phyloP scores from a whole-genome alignment of 2,888 invertebrate species.

The Lumbricus terrestris region DNA sequence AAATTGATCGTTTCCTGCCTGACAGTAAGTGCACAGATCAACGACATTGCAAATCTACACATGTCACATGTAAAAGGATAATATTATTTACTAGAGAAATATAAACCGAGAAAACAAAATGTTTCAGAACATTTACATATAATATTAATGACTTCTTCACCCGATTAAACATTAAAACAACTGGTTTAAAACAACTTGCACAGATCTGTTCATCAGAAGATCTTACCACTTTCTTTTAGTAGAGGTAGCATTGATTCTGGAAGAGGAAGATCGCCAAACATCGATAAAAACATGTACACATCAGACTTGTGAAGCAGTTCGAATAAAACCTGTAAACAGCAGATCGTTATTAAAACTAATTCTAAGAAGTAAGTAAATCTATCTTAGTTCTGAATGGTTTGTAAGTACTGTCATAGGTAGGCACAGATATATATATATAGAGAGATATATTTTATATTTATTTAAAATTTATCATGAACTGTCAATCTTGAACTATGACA shows the following conservation, averaged over 20 bases:
- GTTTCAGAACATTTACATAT: too few relatives aligned
- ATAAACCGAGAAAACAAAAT: neutral
- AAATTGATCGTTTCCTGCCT: too few relatives aligned
- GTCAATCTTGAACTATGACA: too few relatives aligned
- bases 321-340: neutral
- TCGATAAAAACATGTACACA: neutral
- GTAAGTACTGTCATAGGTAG: too few relatives aligned
- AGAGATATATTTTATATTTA: too few relatives aligned
- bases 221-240: neutral
- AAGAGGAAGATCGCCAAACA: slow-evolving; percentile 6
- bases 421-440: too few relatives aligned
- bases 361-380: neutral
- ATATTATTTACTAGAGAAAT: neutral
- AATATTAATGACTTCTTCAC: neutral
- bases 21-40: too few relatives aligned
- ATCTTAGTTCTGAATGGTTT: neutral
- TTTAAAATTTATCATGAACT: too few relatives aligned
- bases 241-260: neutral
- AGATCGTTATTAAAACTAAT: neutral
- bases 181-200: neutral
- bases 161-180: too few relatives aligned
- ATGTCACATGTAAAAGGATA: neutral
- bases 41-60: too few relatives aligned
- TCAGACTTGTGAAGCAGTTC: neutral
- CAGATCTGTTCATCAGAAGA: neutral